phyloP scores from a whole-genome alignment of 1,140 invertebrate species.

The Tribolium castaneum region DNA sequence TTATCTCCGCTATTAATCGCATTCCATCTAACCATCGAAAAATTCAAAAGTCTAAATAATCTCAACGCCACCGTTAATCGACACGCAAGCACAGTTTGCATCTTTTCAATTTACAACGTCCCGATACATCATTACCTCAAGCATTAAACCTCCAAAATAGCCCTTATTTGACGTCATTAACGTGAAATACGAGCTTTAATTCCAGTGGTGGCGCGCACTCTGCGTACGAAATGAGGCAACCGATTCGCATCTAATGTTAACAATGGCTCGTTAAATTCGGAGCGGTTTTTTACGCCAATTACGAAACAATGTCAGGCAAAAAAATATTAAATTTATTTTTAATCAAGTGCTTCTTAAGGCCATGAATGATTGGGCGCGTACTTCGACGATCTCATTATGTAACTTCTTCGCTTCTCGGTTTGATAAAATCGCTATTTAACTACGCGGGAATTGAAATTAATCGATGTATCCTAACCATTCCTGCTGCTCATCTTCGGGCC shows the following conservation, averaged over 20 bases:
- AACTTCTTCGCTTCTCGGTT: conserved; percentile 1
- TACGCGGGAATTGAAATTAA: not conserved
- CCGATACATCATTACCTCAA: not conserved
- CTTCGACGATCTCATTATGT: conserved; percentile 3
- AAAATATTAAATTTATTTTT: conserved; percentile 13
- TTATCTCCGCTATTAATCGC: conserved; percentile 8
- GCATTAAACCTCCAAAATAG: not conserved
- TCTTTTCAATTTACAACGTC: not conserved
- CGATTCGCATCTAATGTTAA: not conserved
- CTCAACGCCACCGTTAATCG: not conserved
- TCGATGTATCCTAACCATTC: conserved; percentile 5
- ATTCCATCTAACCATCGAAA: not conserved
- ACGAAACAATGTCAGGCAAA: conserved; percentile 10
- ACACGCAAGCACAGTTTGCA: conserved; percentile 2
- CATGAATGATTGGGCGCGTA: not conserved
- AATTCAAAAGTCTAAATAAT: not conserved
- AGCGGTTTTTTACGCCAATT: not conserved
- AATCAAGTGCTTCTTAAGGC: conserved; percentile 18
- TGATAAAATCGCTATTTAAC: conserved; percentile 27
- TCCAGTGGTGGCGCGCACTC: not conserved
- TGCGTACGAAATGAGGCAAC: not conserved
- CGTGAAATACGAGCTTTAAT: conserved; percentile 10
- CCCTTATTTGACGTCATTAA: conserved; percentile 15
- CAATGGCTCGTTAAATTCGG: conserved; percentile 7
- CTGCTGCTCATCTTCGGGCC: not conserved